Evolutionary conservation across 2,888 invertebrate species (phyloP).

Genomic region (Drosophila mulleri): DNA sequence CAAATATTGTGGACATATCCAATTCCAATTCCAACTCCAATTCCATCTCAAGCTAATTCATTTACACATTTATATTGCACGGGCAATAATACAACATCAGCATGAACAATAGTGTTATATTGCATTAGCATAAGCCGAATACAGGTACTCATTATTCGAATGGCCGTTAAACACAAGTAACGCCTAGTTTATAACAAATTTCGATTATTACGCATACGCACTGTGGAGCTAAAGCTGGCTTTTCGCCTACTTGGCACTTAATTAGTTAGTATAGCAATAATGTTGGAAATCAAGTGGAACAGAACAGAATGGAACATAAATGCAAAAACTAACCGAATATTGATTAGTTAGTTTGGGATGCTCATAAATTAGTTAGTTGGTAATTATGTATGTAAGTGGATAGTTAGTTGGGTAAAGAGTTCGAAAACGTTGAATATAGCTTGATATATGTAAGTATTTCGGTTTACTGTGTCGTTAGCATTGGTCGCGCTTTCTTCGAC

Average conservation of each 20-base stretch:
- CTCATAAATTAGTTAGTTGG: conserved; percentile 47
- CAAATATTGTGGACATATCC: conserved; percentile 18
- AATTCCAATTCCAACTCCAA: conserved; percentile 35
- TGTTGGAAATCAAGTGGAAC: conserved; percentile 31
- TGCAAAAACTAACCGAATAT: conserved; percentile 31
- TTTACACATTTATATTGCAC: conserved; percentile 32
- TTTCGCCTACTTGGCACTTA: conserved; percentile 21
- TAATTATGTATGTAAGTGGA: conserved; percentile 53
- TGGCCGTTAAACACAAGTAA: conserved; percentile 27
- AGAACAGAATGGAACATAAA: conserved; percentile 27
- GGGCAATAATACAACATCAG: conserved; percentile 57
- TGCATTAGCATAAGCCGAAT: conserved; percentile 45
- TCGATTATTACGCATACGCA: conserved; percentile 49
- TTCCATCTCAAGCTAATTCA: conserved; percentile 57
- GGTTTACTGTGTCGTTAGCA: conserved; percentile 58
- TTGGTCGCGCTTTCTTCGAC: conserved; percentile 61
- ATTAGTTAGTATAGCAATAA: conserved; percentile 21
- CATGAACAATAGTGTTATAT: conserved; percentile 49
- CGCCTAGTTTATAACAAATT: conserved; percentile 25
- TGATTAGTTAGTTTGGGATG: conserved; percentile 50
- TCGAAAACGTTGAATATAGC: conserved; percentile 56
- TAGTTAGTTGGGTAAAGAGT: conserved; percentile 52
- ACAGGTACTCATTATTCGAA: conserved; percentile 5
- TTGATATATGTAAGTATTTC: conserved; percentile 41
- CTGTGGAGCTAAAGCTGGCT: conserved; percentile 35